phyloP scores from a whole-genome alignment of 1,140 invertebrate species.

The Drosophila athabasca region DNA sequence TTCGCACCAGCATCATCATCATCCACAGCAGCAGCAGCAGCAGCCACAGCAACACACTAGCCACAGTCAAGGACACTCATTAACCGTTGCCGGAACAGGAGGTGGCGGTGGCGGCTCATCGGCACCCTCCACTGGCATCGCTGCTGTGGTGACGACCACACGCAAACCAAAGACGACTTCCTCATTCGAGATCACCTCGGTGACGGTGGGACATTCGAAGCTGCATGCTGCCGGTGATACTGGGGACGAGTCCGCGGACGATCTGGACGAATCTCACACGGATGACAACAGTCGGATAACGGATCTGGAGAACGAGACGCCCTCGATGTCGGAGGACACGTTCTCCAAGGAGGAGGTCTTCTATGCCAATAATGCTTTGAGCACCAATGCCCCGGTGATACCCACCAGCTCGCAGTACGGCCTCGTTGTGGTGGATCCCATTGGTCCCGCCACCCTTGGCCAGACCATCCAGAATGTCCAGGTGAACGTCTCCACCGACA shows the following conservation, averaged over 20 bases:
- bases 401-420: slow-evolving; percentile 93
- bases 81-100: slow-evolving; percentile 32
- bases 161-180: slow-evolving; percentile 86
- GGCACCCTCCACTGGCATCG: background rate
- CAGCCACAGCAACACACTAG: slow-evolving; percentile 61
- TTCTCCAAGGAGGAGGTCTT: slow-evolving; percentile 92
- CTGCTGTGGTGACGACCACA: slow-evolving; percentile 26
- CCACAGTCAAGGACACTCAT: slow-evolving; percentile 67
- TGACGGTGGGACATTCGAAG: slow-evolving; percentile 87
- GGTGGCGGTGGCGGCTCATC: slow-evolving; percentile 21
- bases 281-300: slow-evolving; percentile 92
- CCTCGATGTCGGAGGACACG: slow-evolving; percentile 92
- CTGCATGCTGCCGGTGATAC: slow-evolving; percentile 90
- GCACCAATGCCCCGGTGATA: slow-evolving; percentile 92
- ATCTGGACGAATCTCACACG: slow-evolving; percentile 96
- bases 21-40: slow-evolving; percentile 21
- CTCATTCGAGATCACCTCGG: slow-evolving; percentile 96
- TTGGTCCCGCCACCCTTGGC: slow-evolving; percentile 48
- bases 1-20: slow-evolving; percentile 50
- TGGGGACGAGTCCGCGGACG: slow-evolving; percentile 95
- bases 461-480: slow-evolving; percentile 85
- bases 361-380: slow-evolving; percentile 89
- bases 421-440: slow-evolving; percentile 89
- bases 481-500: slow-evolving; percentile 85
- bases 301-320: slow-evolving; percentile 93